Evolutionary conservation across 2,888 invertebrate genomes (phyloP).

Genomic region (Morpho helenor): DNA sequence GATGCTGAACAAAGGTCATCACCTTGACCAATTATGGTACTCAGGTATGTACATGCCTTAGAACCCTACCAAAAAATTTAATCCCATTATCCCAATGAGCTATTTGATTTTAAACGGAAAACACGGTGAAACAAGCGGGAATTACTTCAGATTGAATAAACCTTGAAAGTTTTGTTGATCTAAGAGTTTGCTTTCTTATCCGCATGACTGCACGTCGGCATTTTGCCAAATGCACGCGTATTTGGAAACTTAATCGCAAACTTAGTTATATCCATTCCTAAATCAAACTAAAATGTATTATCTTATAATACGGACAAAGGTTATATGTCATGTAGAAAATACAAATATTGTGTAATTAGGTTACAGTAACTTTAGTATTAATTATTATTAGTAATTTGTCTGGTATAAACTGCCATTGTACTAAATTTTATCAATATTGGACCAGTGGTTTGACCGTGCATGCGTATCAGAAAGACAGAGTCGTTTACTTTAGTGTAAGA

Average conservation of each 20-base stretch:
- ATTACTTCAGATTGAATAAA: slow-evolving; percentile 15
- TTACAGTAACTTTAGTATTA: too few relatives aligned
- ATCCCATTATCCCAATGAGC: not conserved
- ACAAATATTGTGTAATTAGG: too few relatives aligned
- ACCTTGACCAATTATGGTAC: too few relatives aligned
- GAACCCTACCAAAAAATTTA: not conserved
- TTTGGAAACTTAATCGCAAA: slow-evolving; percentile 40
- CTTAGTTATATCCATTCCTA: slow-evolving; percentile 14
- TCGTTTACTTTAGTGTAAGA: too few relatives aligned
- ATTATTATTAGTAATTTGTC: too few relatives aligned
- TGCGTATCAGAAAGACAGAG: too few relatives aligned
- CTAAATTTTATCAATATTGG: too few relatives aligned
- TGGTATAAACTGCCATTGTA: too few relatives aligned
- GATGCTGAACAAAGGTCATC: too few relatives aligned
- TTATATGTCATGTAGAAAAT: not conserved
- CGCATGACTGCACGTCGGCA: slow-evolving; percentile 30
- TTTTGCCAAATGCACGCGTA: slow-evolving; percentile 37
- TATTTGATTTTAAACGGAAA: slow-evolving; percentile 3
- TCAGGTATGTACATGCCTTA: too few relatives aligned
- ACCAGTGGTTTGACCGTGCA: too few relatives aligned
- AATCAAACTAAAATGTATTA: slow-evolving; percentile 4
- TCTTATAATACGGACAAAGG: not conserved
- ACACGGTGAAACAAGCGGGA: slow-evolving; percentile 1
- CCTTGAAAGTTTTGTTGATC: slow-evolving; percentile 13
- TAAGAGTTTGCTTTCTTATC: slow-evolving; percentile 14